Evolutionary conservation across 2,113 vertebrate genomes (phyloP), one percentile per base, ranked within the genome.

Genomic region (Peromyscus leucopus): DNA sequence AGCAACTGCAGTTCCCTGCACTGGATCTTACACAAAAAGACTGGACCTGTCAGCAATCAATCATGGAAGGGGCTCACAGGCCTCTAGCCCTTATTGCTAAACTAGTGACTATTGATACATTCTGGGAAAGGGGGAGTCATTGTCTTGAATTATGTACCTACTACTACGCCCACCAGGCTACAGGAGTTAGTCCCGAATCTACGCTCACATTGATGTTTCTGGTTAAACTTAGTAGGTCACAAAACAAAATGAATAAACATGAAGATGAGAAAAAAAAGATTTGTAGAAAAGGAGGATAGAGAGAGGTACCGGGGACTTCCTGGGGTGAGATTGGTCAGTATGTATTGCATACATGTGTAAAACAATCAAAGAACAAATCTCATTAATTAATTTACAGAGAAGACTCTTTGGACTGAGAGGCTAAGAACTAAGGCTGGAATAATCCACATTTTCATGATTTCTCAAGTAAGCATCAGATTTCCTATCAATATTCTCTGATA

Each of bases 391-490:
- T 76, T 48, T 46, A 48, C 26, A 79, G 19, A 51, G 33, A 57
- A 82, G 65, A 76, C 28, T 85, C 10, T 76, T 15, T 51, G 59
- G 90, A 95, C 65, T 61, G 63, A 92, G 84, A 94, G 61, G 87
- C 46, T 79, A 92, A 84, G 42, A 90, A 33, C 79, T 86, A 91
- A 94, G 36, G 55, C 51, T 90, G 46, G 57, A 63, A 78, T 93
- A 94, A 96, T 90, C 67, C 16, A 76, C 24, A 13, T 76, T 91
- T 87, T 97, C 22, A 33, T 80, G 39, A 75, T 36, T 90, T 79
- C 94, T 90, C 75, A 94, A 75, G 46, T 17, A 94, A 75, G 19
- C 4, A 19, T 85, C 33, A 80, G 46, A 94, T 83, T 86, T 94
- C 31, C 71, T 51, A 78, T 87, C 24, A 9, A 13, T 95, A 84